Conservation (phyloP, 2,888 invertebrate genomes). For the Phyllotreta cruciferae region DNA sequence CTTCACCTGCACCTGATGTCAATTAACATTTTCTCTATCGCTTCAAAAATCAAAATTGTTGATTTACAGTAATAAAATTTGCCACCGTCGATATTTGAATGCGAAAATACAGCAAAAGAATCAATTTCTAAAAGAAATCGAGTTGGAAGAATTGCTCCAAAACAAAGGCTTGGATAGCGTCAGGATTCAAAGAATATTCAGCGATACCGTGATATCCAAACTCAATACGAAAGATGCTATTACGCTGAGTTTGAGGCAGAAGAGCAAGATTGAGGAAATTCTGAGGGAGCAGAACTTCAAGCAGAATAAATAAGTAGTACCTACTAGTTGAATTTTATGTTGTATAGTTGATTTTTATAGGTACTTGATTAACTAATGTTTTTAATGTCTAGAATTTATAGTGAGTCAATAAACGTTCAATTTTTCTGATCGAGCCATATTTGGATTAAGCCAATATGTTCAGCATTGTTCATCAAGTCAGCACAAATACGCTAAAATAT, state of each 20-base stretch:
- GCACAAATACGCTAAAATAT: no score
- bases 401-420: no score
- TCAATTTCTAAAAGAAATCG: conserved; percentile 69
- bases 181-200: conserved; percentile 70
- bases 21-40: no score
- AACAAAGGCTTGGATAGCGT: conserved; percentile 70
- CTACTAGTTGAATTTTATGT: no score
- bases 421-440: no score
- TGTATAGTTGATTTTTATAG: no score
- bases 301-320: no score
- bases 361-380: no score
- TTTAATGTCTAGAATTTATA: no score
- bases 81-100: conserved; percentile 67
- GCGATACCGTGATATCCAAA: conserved; percentile 63
- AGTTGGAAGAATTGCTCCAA: conserved; percentile 68
- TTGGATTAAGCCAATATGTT: no score
- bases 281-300: conserved; percentile 30
- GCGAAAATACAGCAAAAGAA: conserved; percentile 63
- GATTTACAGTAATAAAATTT: conserved; percentile 67
- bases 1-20: no score
- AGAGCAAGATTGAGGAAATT: conserved; percentile 51
- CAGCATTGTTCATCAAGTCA: no score
- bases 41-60: background rate
- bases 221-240: conserved; percentile 49
- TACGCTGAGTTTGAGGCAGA: conserved; percentile 51